Conservation (phyloP, 1,140 invertebrate species). For the Drosophila tristis region DNA sequence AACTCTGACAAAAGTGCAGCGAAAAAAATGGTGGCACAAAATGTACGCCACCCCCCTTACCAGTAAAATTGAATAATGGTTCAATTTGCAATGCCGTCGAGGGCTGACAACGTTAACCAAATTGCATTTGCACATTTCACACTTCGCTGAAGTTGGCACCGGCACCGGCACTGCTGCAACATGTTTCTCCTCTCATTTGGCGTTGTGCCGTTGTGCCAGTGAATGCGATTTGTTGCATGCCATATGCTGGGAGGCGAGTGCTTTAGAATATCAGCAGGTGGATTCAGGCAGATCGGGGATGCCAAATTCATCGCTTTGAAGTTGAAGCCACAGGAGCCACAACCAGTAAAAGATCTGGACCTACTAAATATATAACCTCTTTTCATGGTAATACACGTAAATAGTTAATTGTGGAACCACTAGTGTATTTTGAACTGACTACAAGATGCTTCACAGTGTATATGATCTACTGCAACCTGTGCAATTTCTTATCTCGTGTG, state of each 20-base stretch:
- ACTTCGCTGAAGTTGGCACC: conserved; percentile 26
- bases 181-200: conserved; percentile 41
- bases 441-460: too few relatives aligned
- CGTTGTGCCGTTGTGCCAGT: conserved; percentile 36
- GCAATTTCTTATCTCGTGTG: too few relatives aligned
- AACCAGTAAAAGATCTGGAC: too few relatives aligned
- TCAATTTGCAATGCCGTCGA: conserved; percentile 38
- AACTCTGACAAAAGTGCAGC: conserved; percentile 11
- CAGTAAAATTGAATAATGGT: conserved; percentile 51
- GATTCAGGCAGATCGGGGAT: not conserved
- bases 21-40: not conserved
- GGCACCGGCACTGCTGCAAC: conserved; percentile 3
- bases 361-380: too few relatives aligned
- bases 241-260: conserved; percentile 2
- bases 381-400: too few relatives aligned
- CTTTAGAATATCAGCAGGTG: conserved; percentile 1
- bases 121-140: conserved; percentile 74
- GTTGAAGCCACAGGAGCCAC: too few relatives aligned
- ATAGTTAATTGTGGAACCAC: too few relatives aligned
- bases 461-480: too few relatives aligned
- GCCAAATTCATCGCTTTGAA: too few relatives aligned
- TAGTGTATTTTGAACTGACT: too few relatives aligned
- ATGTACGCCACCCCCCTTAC: conserved; percentile 12
- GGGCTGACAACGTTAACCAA: conserved; percentile 43
- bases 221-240: conserved; percentile 32